A percentile compares a stretch with the other conserved stretches of the same genome.
Evolutionary conservation across 2,113 vertebrate species (phyloP).

Genomic region (Triplophysa tibetana): DNA sequence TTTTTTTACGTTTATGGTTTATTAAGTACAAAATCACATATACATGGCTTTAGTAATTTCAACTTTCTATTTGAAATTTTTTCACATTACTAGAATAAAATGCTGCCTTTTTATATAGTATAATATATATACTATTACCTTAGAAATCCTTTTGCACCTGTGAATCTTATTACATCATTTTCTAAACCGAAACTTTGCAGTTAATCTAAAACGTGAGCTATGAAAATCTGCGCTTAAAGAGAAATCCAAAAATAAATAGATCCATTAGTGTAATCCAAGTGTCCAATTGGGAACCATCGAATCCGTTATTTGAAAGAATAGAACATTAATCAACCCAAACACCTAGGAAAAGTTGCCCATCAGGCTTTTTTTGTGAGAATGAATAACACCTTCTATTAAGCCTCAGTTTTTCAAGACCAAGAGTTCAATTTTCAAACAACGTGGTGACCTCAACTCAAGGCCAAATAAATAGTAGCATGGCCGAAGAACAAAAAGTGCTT

Average conservation of each 20-base stretch:
- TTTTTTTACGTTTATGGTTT: too few relatives aligned
- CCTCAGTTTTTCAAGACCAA: not conserved
- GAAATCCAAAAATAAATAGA: not conserved
- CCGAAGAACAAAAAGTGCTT: constrained; percentile 2
- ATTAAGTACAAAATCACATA: too few relatives aligned
- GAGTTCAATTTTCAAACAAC: not conserved
- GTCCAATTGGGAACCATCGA: not conserved
- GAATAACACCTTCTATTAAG: not conserved
- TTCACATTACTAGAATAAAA: too few relatives aligned
- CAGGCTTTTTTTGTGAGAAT: not conserved
- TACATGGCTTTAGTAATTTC: too few relatives aligned
- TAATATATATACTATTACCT: too few relatives aligned
- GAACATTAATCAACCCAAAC: not conserved
- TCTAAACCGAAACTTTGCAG: too few relatives aligned
- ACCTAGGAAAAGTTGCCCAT: constrained; percentile 5
- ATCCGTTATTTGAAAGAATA: not conserved
- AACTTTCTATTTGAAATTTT: too few relatives aligned
- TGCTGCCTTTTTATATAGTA: too few relatives aligned
- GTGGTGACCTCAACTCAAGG: not conserved
- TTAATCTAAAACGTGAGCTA: too few relatives aligned
- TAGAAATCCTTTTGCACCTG: too few relatives aligned
- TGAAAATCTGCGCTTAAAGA: not conserved
- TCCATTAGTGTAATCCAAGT: not conserved
- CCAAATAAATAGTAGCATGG: constrained; percentile 3
- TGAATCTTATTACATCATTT: too few relatives aligned